A percentile compares a stretch with the other conserved stretches of the same genome.
Evolutionary conservation across 2,888 invertebrate genomes (phyloP).

Genomic region (Deilephila elpenor): DNA sequence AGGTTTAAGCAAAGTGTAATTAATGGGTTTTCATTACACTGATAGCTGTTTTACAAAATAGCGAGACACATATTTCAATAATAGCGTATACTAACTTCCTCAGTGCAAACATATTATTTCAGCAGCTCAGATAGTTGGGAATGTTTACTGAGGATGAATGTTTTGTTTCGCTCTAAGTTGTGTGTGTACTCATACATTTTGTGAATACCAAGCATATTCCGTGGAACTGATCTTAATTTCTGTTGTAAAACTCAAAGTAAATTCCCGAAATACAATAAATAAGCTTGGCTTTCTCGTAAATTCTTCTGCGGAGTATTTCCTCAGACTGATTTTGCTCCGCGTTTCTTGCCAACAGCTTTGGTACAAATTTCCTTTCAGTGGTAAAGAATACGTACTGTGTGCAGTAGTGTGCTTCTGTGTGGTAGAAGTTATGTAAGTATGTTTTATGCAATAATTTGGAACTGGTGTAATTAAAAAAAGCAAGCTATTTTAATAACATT

Average conservation of each 20-base stretch:
- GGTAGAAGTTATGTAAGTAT: too few relatives aligned
- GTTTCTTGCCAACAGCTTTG: not conserved
- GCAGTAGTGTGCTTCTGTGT: too few relatives aligned
- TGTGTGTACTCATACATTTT: conserved; percentile 10
- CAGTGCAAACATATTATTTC: conserved; percentile 8
- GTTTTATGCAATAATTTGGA: too few relatives aligned
- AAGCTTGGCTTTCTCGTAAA: not conserved
- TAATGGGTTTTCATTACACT: too few relatives aligned
- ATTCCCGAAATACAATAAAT: not conserved
- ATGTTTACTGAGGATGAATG: conserved; percentile 24
- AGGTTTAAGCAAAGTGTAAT: too few relatives aligned
- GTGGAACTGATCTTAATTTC: conserved; percentile 10
- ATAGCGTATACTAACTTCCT: not conserved
- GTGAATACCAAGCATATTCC: conserved; percentile 16
- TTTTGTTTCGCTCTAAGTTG: conserved; percentile 4
- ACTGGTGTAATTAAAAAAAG: too few relatives aligned
- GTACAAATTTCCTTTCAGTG: too few relatives aligned
- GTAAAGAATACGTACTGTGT: too few relatives aligned
- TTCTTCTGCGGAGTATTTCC: not conserved
- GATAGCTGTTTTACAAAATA: not conserved
- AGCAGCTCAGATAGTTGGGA: conserved; percentile 1
- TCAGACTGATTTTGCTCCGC: not conserved
- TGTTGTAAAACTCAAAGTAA: conserved; percentile 1
- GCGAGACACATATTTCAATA: not conserved
- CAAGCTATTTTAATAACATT: too few relatives aligned